These are phyloP conservation scores for Stigmatopora argus DNA, from an alignment of 2,113 vertebrate genomes.

Conservation along the genomic window DNA sequence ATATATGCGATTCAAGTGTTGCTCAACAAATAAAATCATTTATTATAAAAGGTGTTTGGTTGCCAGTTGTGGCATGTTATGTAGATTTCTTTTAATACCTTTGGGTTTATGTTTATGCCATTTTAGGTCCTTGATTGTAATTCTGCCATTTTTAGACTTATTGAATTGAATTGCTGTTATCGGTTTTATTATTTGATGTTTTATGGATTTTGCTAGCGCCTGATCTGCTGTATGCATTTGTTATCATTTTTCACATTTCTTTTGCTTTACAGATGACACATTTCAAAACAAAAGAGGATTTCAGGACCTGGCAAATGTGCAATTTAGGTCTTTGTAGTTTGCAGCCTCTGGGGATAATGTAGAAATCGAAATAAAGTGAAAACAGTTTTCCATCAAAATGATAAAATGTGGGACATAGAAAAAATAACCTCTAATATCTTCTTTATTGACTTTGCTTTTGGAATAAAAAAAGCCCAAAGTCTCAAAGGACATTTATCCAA, in stretches of 20 bases:
- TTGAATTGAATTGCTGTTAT: background rate
- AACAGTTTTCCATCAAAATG: background rate
- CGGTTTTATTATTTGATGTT: background rate
- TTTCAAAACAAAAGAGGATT: background rate
- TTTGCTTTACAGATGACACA: background rate
- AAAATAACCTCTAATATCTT: too few relatives aligned
- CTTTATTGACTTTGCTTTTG: too few relatives aligned
- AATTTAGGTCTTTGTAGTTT: background rate
- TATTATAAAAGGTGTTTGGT: background rate
- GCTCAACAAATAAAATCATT: too few relatives aligned
- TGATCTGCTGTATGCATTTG: background rate
- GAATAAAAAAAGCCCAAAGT: too few relatives aligned
- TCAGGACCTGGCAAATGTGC: background rate
- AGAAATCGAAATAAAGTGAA: background rate
- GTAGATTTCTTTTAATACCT: too few relatives aligned
- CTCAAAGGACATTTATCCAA: background rate
- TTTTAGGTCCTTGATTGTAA: background rate
- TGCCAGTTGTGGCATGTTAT: background rate
- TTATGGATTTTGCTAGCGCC: background rate
- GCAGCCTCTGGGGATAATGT: background rate
- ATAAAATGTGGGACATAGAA: too few relatives aligned
- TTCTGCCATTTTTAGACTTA: background rate
- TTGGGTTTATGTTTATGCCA: background rate
- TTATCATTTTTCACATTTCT: background rate
- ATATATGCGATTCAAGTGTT: too few relatives aligned